These are phyloP conservation scores for Stichodactyla mertensii DNA, from an alignment of 64 coral and sea anemone genomes.

Conservation along the genomic window DNA sequence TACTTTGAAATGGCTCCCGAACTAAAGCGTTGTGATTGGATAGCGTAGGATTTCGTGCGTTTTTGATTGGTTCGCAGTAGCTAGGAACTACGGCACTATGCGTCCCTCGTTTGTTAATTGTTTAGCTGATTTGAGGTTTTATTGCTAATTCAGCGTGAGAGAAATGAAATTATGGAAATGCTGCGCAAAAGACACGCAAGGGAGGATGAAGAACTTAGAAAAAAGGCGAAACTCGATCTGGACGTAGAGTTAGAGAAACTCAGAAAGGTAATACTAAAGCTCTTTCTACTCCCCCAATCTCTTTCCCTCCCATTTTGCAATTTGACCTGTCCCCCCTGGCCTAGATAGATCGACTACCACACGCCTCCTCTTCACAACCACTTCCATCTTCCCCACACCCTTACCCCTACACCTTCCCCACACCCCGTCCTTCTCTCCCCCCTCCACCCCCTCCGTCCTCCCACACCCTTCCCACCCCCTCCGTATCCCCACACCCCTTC, in stretches of 20 bases:
- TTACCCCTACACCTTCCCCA: too few species aligned
- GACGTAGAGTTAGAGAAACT: slow-evolving; percentile 91
- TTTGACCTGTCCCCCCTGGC: too few species aligned
- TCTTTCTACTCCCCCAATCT: neutral
- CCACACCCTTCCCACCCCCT: too few species aligned
- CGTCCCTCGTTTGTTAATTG: neutral
- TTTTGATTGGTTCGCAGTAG: neutral
- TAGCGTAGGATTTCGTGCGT: too few species aligned
- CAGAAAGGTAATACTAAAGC: slow-evolving; percentile 48
- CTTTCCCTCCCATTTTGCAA: too few species aligned
- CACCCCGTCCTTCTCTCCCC: too few species aligned
- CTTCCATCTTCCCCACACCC: too few species aligned
- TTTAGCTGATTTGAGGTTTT: neutral
- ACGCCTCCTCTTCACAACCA: too few species aligned
- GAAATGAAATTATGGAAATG: slow-evolving; percentile 59
- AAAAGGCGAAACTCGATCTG: slow-evolving; percentile 69
- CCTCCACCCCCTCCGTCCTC: too few species aligned
- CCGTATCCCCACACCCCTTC: neutral
- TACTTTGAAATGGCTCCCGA: too few species aligned
- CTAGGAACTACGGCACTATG: neutral
- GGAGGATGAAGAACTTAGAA: slow-evolving; percentile 69
- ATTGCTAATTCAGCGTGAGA: slow-evolving; percentile 43
- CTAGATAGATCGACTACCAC: too few species aligned
- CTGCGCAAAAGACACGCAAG: slow-evolving; percentile 56
- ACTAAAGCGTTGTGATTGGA: too few species aligned